Evolutionary conservation across 2,888 invertebrate genomes (phyloP), one percentile per base, ranked within the genome.

Genomic region (Pyrrhia umbra): DNA sequence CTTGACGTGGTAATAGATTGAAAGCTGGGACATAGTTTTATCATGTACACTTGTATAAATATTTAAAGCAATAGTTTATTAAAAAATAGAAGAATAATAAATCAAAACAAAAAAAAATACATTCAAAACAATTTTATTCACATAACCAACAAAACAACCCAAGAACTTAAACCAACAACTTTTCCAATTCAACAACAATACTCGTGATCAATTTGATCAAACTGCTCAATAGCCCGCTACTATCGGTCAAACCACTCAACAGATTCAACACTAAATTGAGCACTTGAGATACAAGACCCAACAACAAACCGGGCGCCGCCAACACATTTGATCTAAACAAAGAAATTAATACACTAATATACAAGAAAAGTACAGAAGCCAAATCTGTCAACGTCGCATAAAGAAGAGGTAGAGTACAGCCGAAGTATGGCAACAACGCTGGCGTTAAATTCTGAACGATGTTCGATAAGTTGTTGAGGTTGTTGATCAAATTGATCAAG

Each of bases 391-490:
- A 73, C 0, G 94, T 94, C 0, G 94, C 94, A 16, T 95, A 94
- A 0, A 95, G 34, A 0, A 95, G 78, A 0, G 94, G 94, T 1
- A 95, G 49, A 0, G 95, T 95, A 25, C 95, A 94, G 0, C 94
- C 95, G 15, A 95, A 95, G 59, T 94, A 94, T 0, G 94, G 95
- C 0, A 95, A 42, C 0, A 94, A 61, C 0, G 95, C 94, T 16
- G 94, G 94, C 0, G 94, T 95, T 1, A 95, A 57, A 51, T 95
- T 95, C 50, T 94, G 94, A 0, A 95, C 92, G 0, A 95, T 94
- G 43, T 95, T 95, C 0, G 94, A 94, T 0, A 95, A 46, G 49
- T 94, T 94, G 65, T 95, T 94, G 1, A 95, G 55, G 49, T 95
- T 95, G 58, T 94, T 95, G 45, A 95, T 94, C 0, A 95, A 68